A percentile compares a stretch with the other conserved stretches of the same genome.
Conservation (phyloP, 1,140 invertebrate species). For the Pollicipes pollicipes region DNA sequence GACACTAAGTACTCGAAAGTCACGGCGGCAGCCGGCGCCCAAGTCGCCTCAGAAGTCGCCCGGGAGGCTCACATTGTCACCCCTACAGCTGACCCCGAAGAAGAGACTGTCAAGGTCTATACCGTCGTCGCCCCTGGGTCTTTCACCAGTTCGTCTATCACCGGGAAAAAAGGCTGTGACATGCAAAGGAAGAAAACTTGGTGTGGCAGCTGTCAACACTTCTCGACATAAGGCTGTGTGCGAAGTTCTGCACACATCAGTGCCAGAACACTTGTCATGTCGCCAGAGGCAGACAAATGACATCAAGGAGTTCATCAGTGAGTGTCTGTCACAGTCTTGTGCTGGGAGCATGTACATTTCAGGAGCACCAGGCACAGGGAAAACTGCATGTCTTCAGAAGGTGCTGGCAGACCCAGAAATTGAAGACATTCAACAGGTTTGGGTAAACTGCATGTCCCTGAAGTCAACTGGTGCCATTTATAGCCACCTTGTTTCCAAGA, state of each 20-base stretch:
- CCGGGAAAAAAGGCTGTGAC: not conserved
- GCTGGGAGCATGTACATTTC: slow-evolving; percentile 80
- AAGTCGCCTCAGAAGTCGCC: not conserved
- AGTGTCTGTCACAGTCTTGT: slow-evolving; percentile 41
- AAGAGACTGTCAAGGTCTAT: not conserved
- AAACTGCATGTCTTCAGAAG: slow-evolving; percentile 67
- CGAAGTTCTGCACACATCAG: slow-evolving; percentile 47
- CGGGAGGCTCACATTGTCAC: not conserved
- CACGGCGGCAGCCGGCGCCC: no score
- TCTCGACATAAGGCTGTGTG: slow-evolving; percentile 17
- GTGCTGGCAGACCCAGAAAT: slow-evolving; percentile 38
- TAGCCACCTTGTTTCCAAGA: slow-evolving; percentile 23
- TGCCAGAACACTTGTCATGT: slow-evolving; percentile 47
- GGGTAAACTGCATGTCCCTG: slow-evolving; percentile 64
- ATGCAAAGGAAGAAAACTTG: not conserved
- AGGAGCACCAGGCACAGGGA: slow-evolving; percentile 89
- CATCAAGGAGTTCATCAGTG: slow-evolving; percentile 46
- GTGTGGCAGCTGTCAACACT: not conserved
- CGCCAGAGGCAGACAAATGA: slow-evolving; percentile 54
- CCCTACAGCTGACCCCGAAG: not conserved
- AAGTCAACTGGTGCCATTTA: slow-evolving; percentile 53
- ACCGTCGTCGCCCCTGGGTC: not conserved
- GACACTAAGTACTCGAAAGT: not conserved
- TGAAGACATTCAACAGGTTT: slow-evolving; percentile 45
- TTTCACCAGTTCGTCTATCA: not conserved